Evolutionary conservation across 2,888 invertebrate species (phyloP).

Genomic region (Andrena flavipes): DNA sequence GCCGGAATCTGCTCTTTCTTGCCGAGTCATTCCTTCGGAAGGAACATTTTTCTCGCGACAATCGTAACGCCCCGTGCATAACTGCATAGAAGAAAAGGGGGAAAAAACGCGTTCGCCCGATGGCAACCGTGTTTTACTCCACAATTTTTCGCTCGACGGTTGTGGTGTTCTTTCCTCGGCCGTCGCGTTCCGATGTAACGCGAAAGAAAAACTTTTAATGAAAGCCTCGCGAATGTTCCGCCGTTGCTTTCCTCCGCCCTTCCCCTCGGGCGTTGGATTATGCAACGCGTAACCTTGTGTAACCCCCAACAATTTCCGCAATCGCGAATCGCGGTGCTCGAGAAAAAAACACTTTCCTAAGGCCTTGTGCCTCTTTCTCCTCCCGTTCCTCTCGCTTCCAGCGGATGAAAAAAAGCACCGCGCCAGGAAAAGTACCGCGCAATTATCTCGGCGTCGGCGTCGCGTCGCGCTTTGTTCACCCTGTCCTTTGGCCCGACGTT

Average conservation of each 20-base stretch:
- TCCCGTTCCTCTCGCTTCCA: slow-evolving; percentile 38
- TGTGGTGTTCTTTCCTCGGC: background rate
- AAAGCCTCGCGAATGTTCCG: slow-evolving; percentile 55
- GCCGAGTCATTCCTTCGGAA: background rate
- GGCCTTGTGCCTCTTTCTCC: slow-evolving; percentile 68
- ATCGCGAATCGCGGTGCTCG: slow-evolving; percentile 47
- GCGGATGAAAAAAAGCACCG: slow-evolving; percentile 5
- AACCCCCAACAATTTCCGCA: slow-evolving; percentile 65
- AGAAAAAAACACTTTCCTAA: slow-evolving; percentile 51
- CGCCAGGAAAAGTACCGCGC: slow-evolving; percentile 36
- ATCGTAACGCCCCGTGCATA: too few relatives aligned
- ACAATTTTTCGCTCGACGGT: background rate
- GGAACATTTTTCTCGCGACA: background rate
- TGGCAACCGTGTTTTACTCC: background rate
- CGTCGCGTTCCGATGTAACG: slow-evolving; percentile 16
- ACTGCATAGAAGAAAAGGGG: background rate
- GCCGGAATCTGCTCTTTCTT: background rate
- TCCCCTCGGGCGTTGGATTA: slow-evolving; percentile 34
- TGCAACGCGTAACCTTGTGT: slow-evolving; percentile 63
- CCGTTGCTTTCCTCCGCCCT: slow-evolving; percentile 43
- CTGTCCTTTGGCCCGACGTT: background rate
- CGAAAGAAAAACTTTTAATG: slow-evolving; percentile 54
- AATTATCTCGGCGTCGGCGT: slow-evolving; percentile 35
- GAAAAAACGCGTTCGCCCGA: background rate
- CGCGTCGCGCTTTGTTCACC: background rate